These are phyloP conservation scores for Pammene aurita DNA, from an alignment of 2,888 invertebrate species.

Conservation along the genomic window DNA sequence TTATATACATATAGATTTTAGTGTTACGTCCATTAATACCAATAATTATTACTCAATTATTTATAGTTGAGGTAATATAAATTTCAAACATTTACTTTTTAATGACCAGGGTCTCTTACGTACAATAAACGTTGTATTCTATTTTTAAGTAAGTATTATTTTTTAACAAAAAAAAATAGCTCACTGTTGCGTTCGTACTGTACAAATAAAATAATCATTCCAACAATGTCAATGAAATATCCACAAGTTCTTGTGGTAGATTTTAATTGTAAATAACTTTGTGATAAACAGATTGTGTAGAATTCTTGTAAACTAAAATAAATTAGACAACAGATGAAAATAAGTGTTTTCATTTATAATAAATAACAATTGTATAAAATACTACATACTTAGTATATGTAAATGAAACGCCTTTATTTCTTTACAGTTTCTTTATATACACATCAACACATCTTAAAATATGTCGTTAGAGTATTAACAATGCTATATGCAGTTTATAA, in stretches of 20 bases:
- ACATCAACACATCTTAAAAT: conserved; percentile 71
- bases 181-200: conserved; percentile 9
- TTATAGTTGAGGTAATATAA: not conserved
- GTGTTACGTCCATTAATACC: conserved; percentile 5
- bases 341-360: not conserved
- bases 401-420: conserved; percentile 51
- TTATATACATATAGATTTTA: too few species aligned
- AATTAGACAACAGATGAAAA: conserved; percentile 1
- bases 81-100: conserved; percentile 1
- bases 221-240: conserved; percentile 12
- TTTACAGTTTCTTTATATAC: conserved; percentile 68
- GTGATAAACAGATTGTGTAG: conserved; percentile 31
- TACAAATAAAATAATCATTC: conserved; percentile 36
- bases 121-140: not conserved
- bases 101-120: not conserved
- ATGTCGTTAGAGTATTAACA: conserved; percentile 54
- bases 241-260: conserved; percentile 6
- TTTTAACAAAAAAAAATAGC: too few species aligned
- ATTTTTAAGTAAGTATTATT: not conserved
- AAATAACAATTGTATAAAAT: not conserved
- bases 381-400: not conserved
- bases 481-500: conserved; percentile 45
- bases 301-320: conserved; percentile 21
- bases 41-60: not conserved
- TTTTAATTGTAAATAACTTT: conserved; percentile 28